A percentile compares a stretch with the other conserved stretches of the same genome.
phyloP scores from a whole-genome alignment of 2,888 invertebrate genomes.

The Melikaiella ostensackeni region DNA sequence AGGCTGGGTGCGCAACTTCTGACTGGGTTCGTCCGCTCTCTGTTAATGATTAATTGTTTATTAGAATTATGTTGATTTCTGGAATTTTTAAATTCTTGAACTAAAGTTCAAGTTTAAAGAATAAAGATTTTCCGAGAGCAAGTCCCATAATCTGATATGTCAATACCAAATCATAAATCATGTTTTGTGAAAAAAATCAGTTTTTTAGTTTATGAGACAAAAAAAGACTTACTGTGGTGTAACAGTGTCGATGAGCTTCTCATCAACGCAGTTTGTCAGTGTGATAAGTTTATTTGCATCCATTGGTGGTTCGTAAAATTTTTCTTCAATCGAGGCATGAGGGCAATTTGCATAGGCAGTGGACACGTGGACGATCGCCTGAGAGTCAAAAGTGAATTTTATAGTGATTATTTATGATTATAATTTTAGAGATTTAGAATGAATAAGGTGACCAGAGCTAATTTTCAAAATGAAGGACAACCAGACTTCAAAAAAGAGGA shows the following conservation, averaged over 20 bases:
- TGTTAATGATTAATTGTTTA: background rate
- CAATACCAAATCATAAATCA: background rate
- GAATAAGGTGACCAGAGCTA: too few species aligned
- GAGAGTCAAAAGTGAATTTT: conserved; percentile 52
- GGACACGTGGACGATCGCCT: conserved; percentile 80
- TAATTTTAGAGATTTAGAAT: too few species aligned
- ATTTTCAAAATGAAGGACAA: too few species aligned
- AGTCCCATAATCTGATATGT: background rate
- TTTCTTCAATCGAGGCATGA: conserved; percentile 78
- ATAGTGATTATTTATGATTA: background rate
- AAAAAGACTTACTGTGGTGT: conserved; percentile 77
- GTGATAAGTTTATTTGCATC: conserved; percentile 78
- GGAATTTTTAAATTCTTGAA: background rate
- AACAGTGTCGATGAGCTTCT: conserved; percentile 79
- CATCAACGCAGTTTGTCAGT: conserved; percentile 79
- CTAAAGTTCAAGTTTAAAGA: background rate
- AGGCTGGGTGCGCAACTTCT: too few species aligned
- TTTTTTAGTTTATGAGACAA: background rate
- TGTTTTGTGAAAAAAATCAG: background rate
- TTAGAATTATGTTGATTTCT: background rate
- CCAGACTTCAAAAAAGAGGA: too few species aligned
- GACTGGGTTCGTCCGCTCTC: too few species aligned
- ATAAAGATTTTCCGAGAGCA: background rate
- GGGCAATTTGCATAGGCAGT: conserved; percentile 81
- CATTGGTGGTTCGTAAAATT: conserved; percentile 79